These are phyloP conservation scores for Onychomys torridus DNA, from an alignment of 2,797 vertebrate species.

Conservation along the genomic window DNA sequence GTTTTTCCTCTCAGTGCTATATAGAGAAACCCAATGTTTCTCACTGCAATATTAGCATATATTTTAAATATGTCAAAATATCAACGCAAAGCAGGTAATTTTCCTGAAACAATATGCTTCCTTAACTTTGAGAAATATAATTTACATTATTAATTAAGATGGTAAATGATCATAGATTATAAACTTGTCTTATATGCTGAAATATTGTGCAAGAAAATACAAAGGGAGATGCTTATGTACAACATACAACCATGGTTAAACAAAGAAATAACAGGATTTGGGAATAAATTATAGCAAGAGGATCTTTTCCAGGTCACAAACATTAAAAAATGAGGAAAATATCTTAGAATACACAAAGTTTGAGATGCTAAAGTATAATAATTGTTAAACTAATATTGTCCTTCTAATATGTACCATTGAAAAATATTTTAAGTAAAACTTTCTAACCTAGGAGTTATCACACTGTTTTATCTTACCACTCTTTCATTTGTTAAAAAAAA, in stretches of 20 bases:
- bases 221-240: conserved; percentile 14
- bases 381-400: conserved; percentile 26
- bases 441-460: not conserved
- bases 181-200: conserved; percentile 50
- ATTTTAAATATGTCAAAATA: conserved; percentile 70
- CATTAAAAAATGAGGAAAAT: not conserved
- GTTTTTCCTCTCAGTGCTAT: conserved; percentile 75
- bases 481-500: not conserved
- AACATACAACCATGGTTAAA: conserved; percentile 47
- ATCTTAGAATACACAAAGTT: not conserved
- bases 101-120: conserved; percentile 76
- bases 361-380: not conserved
- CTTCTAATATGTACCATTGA: conserved; percentile 1
- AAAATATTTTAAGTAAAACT: conserved; percentile 30
- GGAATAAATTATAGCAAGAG: not conserved
- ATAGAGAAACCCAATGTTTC: conserved; percentile 71
- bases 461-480: not conserved
- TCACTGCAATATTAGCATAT: conserved; percentile 74
- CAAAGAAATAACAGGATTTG: conserved; percentile 40
- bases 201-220: conserved; percentile 63
- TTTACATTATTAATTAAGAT: conserved; percentile 75
- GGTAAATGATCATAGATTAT: conserved; percentile 54
- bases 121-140: conserved; percentile 74
- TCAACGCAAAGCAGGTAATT: conserved; percentile 62
- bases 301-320: conserved; percentile 12